Evolutionary conservation across 1,140 invertebrate genomes (phyloP).

Genomic region (Trachymyrmex septentrionalis): DNA sequence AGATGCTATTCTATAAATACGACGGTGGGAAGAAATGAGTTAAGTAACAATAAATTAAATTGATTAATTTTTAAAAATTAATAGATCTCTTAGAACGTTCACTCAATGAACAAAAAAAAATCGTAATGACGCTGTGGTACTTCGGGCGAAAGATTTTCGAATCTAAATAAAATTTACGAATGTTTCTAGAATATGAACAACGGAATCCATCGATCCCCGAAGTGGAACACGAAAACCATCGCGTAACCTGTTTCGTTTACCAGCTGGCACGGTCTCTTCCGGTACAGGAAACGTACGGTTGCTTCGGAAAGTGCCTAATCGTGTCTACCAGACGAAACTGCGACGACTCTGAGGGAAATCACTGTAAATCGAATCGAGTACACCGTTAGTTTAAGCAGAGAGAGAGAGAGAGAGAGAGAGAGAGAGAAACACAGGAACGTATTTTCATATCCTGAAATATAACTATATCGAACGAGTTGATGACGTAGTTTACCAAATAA

Average conservation of each 20-base stretch:
- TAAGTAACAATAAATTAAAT: too few relatives aligned
- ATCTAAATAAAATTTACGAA: background rate
- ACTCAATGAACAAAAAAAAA: too few relatives aligned
- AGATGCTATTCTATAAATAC: too few relatives aligned
- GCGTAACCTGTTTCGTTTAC: slow-evolving; percentile 25
- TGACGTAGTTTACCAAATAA: background rate
- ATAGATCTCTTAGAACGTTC: background rate
- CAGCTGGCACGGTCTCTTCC: slow-evolving; percentile 56
- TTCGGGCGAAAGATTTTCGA: background rate
- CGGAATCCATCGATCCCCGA: background rate
- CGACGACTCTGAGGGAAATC: slow-evolving; percentile 30
- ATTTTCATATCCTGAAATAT: slow-evolving; percentile 23
- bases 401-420: too few relatives aligned
- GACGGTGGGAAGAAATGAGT: too few relatives aligned
- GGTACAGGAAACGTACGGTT: slow-evolving; percentile 35
- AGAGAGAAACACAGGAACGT: background rate
- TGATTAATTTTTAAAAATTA: background rate
- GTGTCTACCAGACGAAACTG: slow-evolving; percentile 49
- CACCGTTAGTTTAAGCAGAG: too few relatives aligned
- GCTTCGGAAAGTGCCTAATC: slow-evolving; percentile 62
- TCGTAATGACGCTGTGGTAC: background rate
- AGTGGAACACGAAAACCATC: slow-evolving; percentile 1
- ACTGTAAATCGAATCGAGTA: slow-evolving; percentile 34
- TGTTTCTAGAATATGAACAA: background rate
- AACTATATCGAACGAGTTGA: background rate